Percentiles rank a stretch among this genome's conserved stretches.
These are phyloP conservation scores for Hyposoter dolosus DNA, from an alignment of 2,888 invertebrate species.

Conservation along the genomic window DNA sequence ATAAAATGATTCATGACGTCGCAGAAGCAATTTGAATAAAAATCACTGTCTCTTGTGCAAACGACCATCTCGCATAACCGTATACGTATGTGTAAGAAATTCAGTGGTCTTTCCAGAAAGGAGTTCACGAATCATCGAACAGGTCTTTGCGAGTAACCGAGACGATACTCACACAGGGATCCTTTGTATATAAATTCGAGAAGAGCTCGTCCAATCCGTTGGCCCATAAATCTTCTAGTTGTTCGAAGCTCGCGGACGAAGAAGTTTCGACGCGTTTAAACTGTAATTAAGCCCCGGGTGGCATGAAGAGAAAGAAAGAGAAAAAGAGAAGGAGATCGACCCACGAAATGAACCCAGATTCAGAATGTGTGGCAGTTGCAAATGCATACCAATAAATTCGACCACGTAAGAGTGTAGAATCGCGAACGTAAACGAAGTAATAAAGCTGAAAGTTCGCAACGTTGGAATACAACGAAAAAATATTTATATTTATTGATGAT, in stretches of 20 bases:
- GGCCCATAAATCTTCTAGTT: constrained; percentile 63
- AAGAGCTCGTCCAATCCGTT: constrained; percentile 65
- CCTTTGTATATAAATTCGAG: constrained; percentile 3
- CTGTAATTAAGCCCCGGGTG: constrained; percentile 68
- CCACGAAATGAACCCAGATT: constrained; percentile 10
- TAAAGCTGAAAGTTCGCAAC: too few relatives aligned
- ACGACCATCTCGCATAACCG: constrained; percentile 1
- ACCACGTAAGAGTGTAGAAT: constrained; percentile 43
- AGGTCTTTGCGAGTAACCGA: constrained; percentile 54
- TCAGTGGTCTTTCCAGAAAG: constrained; percentile 21
- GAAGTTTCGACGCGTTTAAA: constrained; percentile 74
- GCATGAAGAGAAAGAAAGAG: constrained; percentile 23
- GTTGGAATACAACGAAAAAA: too few relatives aligned
- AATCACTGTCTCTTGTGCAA: constrained; percentile 40
- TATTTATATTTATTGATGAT: too few relatives aligned
- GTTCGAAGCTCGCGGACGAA: constrained; percentile 58
- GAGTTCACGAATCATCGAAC: constrained; percentile 55
- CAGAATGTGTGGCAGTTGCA: constrained; percentile 5
- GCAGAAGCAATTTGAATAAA: constrained; percentile 2
- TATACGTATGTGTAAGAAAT: background rate
- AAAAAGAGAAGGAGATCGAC: background rate
- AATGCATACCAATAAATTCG: background rate
- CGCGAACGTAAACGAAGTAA: constrained; percentile 28
- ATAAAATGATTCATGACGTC: constrained; percentile 35
- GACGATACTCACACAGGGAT: constrained; percentile 17